Evolutionary conservation across 2,797 vertebrate species (phyloP).

Genomic region (Lepus townsendii): DNA sequence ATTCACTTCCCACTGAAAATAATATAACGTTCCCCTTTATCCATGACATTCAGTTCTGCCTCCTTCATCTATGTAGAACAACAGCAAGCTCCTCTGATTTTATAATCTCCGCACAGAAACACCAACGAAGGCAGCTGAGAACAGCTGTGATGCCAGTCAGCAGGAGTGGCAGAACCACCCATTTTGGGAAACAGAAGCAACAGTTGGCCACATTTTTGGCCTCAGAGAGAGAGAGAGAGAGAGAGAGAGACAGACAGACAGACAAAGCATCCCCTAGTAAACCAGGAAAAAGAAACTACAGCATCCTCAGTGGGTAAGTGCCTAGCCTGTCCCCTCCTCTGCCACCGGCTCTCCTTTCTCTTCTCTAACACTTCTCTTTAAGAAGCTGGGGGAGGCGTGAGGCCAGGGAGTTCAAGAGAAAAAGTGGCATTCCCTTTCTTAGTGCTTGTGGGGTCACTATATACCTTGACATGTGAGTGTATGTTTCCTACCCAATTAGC

Average conservation of each 20-base stretch:
- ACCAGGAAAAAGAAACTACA: background rate
- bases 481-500: constrained; percentile 38
- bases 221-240: background rate
- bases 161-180: background rate
- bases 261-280: background rate
- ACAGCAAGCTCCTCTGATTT: background rate
- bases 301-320: too few relatives aligned
- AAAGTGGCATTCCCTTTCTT: background rate
- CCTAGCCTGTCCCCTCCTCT: background rate
- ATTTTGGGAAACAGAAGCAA: background rate
- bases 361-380: background rate
- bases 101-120: background rate
- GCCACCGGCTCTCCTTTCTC: background rate
- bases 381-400: background rate
- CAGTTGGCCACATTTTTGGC: background rate
- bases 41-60: background rate
- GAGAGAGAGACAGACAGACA: background rate
- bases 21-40: background rate
- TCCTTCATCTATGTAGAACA: background rate
- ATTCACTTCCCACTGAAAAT: background rate
- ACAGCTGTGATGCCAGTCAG: background rate
- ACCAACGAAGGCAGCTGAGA: background rate
- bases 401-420: background rate
- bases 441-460: background rate
- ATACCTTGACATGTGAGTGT: background rate